Conservation (phyloP, 2,113 vertebrate species). For the Empidonax alnorum region DNA sequence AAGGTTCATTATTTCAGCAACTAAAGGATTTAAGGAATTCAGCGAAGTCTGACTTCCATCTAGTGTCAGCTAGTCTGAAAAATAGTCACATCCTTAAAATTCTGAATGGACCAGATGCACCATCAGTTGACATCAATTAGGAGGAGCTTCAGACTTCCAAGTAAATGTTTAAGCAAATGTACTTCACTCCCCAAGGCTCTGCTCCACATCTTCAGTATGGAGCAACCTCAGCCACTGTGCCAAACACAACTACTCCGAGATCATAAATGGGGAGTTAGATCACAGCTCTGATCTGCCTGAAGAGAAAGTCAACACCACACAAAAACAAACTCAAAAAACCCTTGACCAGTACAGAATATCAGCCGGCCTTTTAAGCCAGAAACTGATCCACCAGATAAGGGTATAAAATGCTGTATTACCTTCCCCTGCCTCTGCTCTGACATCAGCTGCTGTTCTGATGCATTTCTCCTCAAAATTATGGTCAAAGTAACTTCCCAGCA, state of each 20-base stretch:
- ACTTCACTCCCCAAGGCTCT: neutral
- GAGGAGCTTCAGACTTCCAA: neutral
- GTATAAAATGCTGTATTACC: neutral
- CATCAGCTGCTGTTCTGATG: neutral
- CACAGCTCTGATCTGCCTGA: neutral
- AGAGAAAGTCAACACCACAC: neutral
- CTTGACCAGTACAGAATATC: neutral
- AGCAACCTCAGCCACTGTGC: neutral
- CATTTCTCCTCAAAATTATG: neutral
- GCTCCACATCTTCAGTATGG: neutral
- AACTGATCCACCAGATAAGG: neutral
- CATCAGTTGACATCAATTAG: neutral
- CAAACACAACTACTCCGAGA: neutral
- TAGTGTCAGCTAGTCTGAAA: constrained; percentile 9
- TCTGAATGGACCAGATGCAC: neutral
- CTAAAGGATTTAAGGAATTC: neutral
- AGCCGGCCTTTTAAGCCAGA: neutral
- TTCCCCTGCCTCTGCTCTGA: neutral
- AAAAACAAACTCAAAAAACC: neutral
- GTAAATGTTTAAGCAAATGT: constrained; percentile 7
- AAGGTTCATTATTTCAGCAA: neutral
- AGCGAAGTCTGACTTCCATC: constrained; percentile 16
- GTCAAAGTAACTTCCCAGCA: rapidly evolving
- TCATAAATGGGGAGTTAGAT: neutral
- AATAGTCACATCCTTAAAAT: neutral